These are phyloP conservation scores for Rousettus madagascariensis DNA, from an alignment of 2,797 vertebrate species.

Conservation along the genomic window DNA sequence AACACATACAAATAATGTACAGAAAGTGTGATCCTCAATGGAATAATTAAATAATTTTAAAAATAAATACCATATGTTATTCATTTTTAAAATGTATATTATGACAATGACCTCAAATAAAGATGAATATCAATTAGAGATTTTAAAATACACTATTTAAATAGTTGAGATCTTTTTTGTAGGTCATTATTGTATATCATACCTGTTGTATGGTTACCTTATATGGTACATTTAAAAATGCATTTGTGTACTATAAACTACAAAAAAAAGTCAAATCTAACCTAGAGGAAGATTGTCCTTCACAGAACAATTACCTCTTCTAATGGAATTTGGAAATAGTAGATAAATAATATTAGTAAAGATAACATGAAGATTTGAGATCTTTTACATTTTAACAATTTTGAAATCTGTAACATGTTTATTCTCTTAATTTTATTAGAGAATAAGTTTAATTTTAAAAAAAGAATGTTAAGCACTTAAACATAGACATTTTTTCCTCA, in stretches of 20 bases:
- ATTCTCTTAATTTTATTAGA: background rate
- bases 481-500: background rate
- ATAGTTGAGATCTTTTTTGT: background rate
- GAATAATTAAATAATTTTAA: constrained; percentile 18
- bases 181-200: background rate
- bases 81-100: constrained; percentile 3
- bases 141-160: constrained; percentile 1
- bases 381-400: background rate
- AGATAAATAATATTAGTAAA: background rate
- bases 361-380: background rate
- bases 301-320: background rate
- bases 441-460: background rate
- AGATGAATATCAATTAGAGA: background rate
- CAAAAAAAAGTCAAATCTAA: background rate
- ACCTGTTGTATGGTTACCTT: background rate
- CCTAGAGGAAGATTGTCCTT: background rate
- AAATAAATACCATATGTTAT: background rate
- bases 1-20: background rate
- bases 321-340: background rate
- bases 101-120: background rate
- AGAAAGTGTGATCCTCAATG: background rate
- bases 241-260: background rate
- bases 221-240: background rate
- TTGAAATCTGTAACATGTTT: background rate
- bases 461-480: background rate